phyloP scores from a whole-genome alignment of 37 sponge, comb jelly and placozoan species.

The Cliona cf. orientalis region DNA sequence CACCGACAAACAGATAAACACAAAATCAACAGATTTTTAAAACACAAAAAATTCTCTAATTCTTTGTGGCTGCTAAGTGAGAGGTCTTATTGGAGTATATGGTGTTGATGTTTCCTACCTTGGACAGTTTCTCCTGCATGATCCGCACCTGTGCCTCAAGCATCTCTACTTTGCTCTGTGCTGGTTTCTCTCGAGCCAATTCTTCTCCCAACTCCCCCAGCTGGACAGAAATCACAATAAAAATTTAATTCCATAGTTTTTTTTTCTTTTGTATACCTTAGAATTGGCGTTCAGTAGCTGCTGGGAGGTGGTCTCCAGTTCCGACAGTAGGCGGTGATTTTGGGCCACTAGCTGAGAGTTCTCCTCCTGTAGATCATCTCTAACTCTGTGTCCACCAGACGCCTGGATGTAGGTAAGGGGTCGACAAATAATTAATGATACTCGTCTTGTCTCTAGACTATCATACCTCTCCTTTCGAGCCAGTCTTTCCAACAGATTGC shows the following conservation, averaged over 20 bases:
- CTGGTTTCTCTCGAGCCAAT: not conserved
- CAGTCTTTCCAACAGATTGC: too few species aligned
- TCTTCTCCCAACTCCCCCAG: not conserved
- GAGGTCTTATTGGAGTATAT: too few species aligned
- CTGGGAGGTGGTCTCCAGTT: constrained; percentile 60
- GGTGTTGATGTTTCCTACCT: not conserved
- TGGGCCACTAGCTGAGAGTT: constrained; percentile 55
- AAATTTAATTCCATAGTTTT: too few species aligned
- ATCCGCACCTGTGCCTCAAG: constrained; percentile 19
- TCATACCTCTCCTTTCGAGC: too few species aligned
- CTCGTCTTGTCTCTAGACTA: too few species aligned
- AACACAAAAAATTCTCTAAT: not conserved
- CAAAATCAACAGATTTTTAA: too few species aligned
- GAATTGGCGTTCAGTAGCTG: constrained; percentile 29
- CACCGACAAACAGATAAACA: constrained; percentile 15
- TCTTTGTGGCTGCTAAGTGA: too few species aligned
- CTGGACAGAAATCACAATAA: not conserved
- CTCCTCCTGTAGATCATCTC: constrained; percentile 41
- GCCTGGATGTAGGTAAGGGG: too few species aligned
- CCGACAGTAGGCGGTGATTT: constrained; percentile 48
- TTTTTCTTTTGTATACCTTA: constrained; percentile 37
- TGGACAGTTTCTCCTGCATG: not conserved
- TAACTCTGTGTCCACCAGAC: too few species aligned
- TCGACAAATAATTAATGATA: too few species aligned
- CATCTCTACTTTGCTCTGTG: not conserved